A percentile compares a stretch with the other conserved stretches of the same genome.
Conservation (phyloP, 2,113 vertebrate species). For the Lonchura striata region DNA sequence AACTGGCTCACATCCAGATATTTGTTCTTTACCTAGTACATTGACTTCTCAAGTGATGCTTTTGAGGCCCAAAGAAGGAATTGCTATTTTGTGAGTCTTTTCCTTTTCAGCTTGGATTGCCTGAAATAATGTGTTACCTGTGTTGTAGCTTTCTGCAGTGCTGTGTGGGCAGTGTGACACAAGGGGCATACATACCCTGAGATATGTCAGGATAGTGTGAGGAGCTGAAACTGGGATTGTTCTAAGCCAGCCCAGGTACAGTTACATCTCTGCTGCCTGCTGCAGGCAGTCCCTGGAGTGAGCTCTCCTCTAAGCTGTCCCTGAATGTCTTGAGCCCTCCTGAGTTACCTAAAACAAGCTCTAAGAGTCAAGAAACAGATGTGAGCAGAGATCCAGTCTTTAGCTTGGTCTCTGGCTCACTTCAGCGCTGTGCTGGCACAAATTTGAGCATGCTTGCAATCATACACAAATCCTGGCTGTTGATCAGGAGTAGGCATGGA, state of each 20-base stretch:
- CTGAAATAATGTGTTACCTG: not conserved
- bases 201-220: not conserved
- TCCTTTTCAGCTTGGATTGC: not conserved
- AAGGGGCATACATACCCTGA: accelerated
- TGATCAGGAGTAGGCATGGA: not conserved
- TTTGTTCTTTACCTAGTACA: not conserved
- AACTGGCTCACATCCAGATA: not conserved
- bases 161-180: not conserved
- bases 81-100: not conserved
- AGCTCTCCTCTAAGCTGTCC: not conserved
- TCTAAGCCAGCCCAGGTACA: not conserved
- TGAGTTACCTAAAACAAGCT: not conserved
- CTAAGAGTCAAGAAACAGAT: not conserved
- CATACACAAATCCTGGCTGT: not conserved
- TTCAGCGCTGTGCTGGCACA: not conserved
- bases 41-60: not conserved
- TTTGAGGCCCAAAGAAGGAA: not conserved
- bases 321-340: not conserved
- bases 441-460: not conserved
- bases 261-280: not conserved
- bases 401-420: not conserved
- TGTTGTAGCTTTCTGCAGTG: not conserved
- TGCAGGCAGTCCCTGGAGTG: not conserved
- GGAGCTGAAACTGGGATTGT: not conserved
- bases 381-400: not conserved